Conservation (phyloP, 2,797 vertebrate genomes). For the Micrastur ruficollis region DNA sequence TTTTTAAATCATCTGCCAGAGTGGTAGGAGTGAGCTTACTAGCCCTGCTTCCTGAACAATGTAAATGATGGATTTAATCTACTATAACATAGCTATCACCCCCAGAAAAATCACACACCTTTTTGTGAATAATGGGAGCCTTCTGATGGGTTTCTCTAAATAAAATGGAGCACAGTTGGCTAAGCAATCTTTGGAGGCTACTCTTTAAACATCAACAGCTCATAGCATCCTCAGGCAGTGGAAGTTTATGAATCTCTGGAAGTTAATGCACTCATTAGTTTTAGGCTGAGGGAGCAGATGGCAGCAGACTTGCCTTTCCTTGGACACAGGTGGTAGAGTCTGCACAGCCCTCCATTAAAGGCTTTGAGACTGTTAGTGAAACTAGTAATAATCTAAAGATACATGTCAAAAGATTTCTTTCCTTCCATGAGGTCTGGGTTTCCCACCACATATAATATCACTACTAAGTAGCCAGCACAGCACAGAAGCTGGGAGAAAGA, state of each 20-base stretch:
- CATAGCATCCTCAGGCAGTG: not conserved
- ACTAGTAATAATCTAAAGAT: not conserved
- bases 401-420: not conserved
- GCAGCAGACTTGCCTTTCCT: not conserved
- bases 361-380: not conserved
- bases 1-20: not conserved
- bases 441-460: not conserved
- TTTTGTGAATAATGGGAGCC: not conserved
- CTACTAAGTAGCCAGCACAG: not conserved
- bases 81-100: not conserved
- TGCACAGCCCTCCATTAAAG: not conserved
- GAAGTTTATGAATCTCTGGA: slow-evolving; percentile 30
- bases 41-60: not conserved
- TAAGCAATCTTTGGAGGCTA: slow-evolving; percentile 2
- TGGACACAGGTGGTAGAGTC: not conserved
- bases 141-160: not conserved
- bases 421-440: not conserved
- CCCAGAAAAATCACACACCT: not conserved
- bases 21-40: not conserved
- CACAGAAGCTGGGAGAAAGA: not conserved
- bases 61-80: not conserved
- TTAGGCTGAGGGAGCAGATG: slow-evolving; percentile 33
- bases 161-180: not conserved
- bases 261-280: slow-evolving; percentile 32
- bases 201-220: slow-evolving; percentile 20